A percentile compares a stretch with the other conserved stretches of the same genome.
Conservation (phyloP, 1,140 invertebrate genomes). For the Kradibia gibbosae region DNA sequence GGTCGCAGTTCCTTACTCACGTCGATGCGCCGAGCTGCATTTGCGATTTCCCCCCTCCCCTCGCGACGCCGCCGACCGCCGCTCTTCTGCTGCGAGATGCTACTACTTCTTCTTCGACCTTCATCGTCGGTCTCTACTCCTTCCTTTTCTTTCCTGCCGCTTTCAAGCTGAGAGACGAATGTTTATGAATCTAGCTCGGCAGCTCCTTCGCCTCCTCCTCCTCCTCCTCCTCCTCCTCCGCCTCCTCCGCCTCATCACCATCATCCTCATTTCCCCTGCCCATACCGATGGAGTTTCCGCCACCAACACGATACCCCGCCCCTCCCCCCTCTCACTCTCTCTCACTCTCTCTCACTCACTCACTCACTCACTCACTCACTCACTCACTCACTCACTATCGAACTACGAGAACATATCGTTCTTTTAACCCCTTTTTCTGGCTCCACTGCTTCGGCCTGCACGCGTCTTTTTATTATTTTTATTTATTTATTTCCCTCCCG, state of each 20-base stretch:
- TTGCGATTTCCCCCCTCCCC: slow-evolving; percentile 27
- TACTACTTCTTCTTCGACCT: slow-evolving; percentile 7
- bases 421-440: slow-evolving; percentile 8
- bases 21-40: slow-evolving; percentile 30
- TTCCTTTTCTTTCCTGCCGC: neutral
- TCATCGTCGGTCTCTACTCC: neutral
- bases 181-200: slow-evolving; percentile 47
- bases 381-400: neutral
- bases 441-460: neutral
- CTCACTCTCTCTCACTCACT: neutral
- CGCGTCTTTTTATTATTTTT: slow-evolving; percentile 6
- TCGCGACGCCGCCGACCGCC: neutral
- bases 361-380: too few species aligned
- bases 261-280: too few species aligned
- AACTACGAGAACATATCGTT: neutral
- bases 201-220: neutral
- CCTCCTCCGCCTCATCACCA: too few species aligned
- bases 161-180: slow-evolving; percentile 39
- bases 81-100: neutral
- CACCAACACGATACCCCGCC: too few species aligned
- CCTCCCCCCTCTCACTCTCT: too few species aligned
- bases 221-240: neutral
- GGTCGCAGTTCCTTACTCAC: slow-evolving; percentile 27
- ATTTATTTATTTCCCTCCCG: neutral
- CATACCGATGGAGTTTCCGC: too few species aligned